Conservation (phyloP, 2,113 vertebrate genomes). For the Spermophilus dauricus region DNA sequence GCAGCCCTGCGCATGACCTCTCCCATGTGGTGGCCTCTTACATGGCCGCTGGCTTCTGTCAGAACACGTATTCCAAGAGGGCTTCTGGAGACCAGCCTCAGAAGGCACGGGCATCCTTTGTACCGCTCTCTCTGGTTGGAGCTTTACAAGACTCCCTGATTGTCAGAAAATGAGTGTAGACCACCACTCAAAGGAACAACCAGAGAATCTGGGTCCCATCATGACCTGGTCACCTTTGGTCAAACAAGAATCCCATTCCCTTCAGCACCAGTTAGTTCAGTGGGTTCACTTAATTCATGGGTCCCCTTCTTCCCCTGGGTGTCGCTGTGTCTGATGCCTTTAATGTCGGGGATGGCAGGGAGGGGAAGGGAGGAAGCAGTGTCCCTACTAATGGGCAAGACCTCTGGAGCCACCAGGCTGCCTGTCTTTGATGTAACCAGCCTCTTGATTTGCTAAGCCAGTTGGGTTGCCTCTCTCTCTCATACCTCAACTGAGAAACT, state of each 20-base stretch:
- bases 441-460: not conserved
- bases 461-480: no score
- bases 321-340: not conserved
- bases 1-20: not conserved
- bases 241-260: not conserved
- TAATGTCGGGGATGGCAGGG: accelerated
- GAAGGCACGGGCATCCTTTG: not conserved
- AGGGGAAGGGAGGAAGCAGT: no score
- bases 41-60: not conserved
- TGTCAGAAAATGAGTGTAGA: not conserved
- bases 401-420: not conserved
- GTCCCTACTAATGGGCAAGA: not conserved
- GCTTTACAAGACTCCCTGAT: no score
- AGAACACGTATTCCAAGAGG: not conserved
- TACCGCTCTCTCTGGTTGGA: accelerated
- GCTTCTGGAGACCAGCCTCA: not conserved
- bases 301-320: not conserved
- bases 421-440: accelerated
- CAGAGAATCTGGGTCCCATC: not conserved
- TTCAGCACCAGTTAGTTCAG: not conserved
- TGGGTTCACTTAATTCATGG: no score
- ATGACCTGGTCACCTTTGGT: not conserved
- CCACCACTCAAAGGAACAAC: not conserved
- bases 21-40: no score
- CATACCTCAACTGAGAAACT: not conserved